Evolutionary conservation across 2,888 invertebrate species (phyloP), one percentile per base, ranked within the genome.

Genomic region (Eristalis pertinax): DNA sequence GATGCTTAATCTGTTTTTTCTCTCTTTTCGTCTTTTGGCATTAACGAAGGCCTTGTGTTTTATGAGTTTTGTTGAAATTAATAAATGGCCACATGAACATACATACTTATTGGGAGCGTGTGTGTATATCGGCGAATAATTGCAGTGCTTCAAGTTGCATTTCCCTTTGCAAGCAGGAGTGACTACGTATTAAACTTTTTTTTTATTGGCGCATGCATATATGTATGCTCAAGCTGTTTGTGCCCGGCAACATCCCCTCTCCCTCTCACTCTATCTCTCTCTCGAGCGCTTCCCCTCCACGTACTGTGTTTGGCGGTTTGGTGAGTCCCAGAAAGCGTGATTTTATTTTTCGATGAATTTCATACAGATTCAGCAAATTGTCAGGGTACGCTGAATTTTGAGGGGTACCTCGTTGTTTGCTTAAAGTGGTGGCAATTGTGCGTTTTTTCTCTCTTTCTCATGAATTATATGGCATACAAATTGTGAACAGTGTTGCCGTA

Each of bases 311-410:
- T 1, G 7, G 19, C 19, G 19, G 19, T 50, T 19, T 50, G 50
- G 19, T 4, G 19, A 10, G 19, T 5, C 64, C 15, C 15, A 35
- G 62, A 43, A 58, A 70, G 58, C 65, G 65, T 72, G 70, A 65
- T 38, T 78, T 58, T 65, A 65, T 50, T 38, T 41, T 58, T 64
- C 8, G 41, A 62, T 32, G 26, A 72, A 22, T 72, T 19, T 56
- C 15, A 35, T 65, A 22, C 72, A 78, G 78, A 78, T 78, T 78
- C 78, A 78, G 78, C 78, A 0, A 19, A 7, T 50, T 50, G n/a
- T n/a, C 50, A 50, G 50, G 50, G 50, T 50, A n/a, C 50, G 50
- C 50, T 50, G 50, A 50, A 50, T 50, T 19, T 8, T 1, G 5
- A 43, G 43, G 43, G n/a, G 15, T 26, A 50, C 19, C 1, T 50